A percentile compares a stretch with the other conserved stretches of the same genome.
phyloP scores from a whole-genome alignment of 2,797 vertebrate species.

The Steatocranus sp. region DNA sequence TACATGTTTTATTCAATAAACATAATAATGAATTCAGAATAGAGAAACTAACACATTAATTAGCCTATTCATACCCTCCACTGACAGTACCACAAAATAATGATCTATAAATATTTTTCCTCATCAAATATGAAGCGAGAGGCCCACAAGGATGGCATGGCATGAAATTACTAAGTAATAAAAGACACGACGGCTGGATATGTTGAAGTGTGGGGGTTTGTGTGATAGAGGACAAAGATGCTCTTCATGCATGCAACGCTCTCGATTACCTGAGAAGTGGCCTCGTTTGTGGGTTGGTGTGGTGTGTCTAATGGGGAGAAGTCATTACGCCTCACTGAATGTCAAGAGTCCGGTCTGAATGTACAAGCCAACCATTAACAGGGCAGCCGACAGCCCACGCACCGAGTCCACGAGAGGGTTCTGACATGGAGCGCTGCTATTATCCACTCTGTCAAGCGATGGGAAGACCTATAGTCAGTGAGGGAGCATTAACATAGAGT shows the following conservation, averaged over 20 bases:
- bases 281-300: not conserved
- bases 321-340: slow-evolving; percentile 21
- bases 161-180: not conserved
- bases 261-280: not conserved
- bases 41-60: slow-evolving; percentile 51
- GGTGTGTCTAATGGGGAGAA: not conserved
- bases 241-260: not conserved
- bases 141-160: not conserved
- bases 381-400: slow-evolving; percentile 10
- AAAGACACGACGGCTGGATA: not conserved
- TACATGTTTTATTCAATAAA: slow-evolving; percentile 35
- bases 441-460: slow-evolving; percentile 8
- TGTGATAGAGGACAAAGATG: not conserved
- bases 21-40: slow-evolving; percentile 37
- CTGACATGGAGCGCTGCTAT: slow-evolving; percentile 10
- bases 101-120: not conserved
- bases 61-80: slow-evolving; percentile 30
- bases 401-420: not conserved
- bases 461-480: not conserved
- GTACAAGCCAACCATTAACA: slow-evolving; percentile 19
- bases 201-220: not conserved
- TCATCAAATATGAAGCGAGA: not conserved
- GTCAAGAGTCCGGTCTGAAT: slow-evolving; percentile 38
- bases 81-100: not conserved
- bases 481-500: not conserved